These are phyloP conservation scores for Polypterus senegalus DNA, from an alignment of 2,113 vertebrate species.

Conservation along the genomic window DNA sequence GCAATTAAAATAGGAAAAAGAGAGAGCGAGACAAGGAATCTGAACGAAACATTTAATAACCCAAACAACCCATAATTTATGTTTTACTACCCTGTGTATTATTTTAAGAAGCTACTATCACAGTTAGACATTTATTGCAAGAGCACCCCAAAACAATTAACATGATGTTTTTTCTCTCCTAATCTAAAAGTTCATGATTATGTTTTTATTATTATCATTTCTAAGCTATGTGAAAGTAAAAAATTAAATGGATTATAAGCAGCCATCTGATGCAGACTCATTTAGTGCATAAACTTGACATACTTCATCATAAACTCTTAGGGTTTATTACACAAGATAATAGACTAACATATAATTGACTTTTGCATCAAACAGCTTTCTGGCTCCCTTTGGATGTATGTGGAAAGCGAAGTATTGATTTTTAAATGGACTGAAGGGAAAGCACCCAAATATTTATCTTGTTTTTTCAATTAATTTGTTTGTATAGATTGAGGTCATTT, in stretches of 20 bases:
- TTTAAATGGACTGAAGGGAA: neutral
- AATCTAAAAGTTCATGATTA: no score
- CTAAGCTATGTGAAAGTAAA: no score
- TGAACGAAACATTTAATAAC: no score
- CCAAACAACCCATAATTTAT: neutral
- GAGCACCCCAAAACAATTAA: no score
- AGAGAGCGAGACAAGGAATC: no score
- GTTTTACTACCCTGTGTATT: constrained; percentile 1
- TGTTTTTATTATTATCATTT: no score
- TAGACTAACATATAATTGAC: neutral
- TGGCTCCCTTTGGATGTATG: neutral
- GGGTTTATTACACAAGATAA: neutral
- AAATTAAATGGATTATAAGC: no score
- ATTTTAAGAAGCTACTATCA: neutral
- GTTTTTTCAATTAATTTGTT: neutral
- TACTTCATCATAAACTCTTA: neutral
- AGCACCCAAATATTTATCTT: neutral
- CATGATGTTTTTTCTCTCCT: no score
- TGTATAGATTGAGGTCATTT: neutral
- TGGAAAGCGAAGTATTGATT: neutral
- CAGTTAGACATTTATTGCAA: no score
- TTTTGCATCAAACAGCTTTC: neutral
- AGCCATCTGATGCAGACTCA: no score
- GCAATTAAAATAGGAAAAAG: no score
- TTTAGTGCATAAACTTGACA: no score